These are phyloP conservation scores for Vulpes lagopus DNA, from an alignment of 2,113 vertebrate genomes.

Conservation along the genomic window DNA sequence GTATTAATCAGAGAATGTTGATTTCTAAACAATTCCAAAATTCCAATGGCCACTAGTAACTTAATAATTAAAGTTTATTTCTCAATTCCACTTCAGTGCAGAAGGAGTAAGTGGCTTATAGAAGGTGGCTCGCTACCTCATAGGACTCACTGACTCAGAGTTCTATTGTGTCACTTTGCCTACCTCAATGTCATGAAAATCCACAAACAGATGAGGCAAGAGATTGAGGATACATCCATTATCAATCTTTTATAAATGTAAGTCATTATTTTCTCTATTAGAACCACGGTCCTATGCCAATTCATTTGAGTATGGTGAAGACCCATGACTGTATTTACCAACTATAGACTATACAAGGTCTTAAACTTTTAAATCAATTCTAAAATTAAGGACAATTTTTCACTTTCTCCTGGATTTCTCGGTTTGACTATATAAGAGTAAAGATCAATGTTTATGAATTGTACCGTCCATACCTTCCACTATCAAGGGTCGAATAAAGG, in stretches of 20 bases:
- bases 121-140: neutral
- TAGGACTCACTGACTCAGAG: neutral
- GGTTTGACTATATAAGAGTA: neutral
- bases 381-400: neutral
- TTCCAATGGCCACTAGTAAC: neutral
- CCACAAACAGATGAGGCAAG: neutral
- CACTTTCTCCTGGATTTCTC: neutral
- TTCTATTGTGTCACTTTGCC: neutral
- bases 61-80: neutral
- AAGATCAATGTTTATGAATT: neutral
- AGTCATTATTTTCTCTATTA: neutral
- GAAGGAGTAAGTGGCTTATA: neutral
- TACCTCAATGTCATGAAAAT: neutral
- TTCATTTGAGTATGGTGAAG: neutral
- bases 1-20: neutral
- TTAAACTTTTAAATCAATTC: neutral
- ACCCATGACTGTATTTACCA: neutral
- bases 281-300: neutral
- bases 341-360: neutral
- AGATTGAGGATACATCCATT: neutral
- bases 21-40: neutral
- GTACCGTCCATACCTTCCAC: neutral
- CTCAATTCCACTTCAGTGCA: neutral
- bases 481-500: neutral
- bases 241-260: neutral